These are phyloP conservation scores for Lytechinus pictus DNA, from an alignment of 35 echinoderm and acorn worm genomes.

Conservation along the genomic window DNA sequence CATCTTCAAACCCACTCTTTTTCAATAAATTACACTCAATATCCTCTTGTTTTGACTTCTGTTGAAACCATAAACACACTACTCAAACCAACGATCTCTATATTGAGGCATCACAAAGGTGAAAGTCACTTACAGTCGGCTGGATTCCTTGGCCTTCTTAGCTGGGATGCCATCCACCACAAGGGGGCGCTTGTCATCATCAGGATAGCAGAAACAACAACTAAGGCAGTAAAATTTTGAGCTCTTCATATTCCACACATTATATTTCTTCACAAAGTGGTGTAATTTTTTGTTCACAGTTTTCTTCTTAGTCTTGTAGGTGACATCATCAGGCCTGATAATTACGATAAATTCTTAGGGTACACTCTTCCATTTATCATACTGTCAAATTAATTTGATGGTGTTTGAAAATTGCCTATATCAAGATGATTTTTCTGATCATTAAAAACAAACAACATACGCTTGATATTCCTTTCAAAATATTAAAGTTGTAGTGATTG, in stretches of 20 bases:
- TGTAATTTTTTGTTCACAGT: no score
- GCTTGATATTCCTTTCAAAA: no score
- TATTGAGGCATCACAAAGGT: not conserved
- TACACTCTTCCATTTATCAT: no score
- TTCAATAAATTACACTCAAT: not conserved
- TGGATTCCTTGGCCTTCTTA: not conserved
- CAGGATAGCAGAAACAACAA: not conserved
- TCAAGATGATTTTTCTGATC: no score
- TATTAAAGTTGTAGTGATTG: no score
- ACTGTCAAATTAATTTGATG: no score
- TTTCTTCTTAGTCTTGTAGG: no score
- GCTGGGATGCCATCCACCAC: not conserved
- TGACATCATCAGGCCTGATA: no score
- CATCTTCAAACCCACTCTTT: not conserved
- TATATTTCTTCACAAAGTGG: no score
- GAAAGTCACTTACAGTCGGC: not conserved
- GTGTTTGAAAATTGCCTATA: no score
- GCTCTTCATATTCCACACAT: not conserved
- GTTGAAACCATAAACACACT: not conserved
- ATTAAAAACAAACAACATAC: no score
- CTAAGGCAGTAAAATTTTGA: not conserved
- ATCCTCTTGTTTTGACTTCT: not conserved
- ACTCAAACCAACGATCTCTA: not conserved
- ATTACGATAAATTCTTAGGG: no score
- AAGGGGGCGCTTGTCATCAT: not conserved